Percentiles rank a stretch among this genome's conserved stretches.
Evolutionary conservation across 2,113 vertebrate species (phyloP).

Genomic region (Illadopsis cleaveri): DNA sequence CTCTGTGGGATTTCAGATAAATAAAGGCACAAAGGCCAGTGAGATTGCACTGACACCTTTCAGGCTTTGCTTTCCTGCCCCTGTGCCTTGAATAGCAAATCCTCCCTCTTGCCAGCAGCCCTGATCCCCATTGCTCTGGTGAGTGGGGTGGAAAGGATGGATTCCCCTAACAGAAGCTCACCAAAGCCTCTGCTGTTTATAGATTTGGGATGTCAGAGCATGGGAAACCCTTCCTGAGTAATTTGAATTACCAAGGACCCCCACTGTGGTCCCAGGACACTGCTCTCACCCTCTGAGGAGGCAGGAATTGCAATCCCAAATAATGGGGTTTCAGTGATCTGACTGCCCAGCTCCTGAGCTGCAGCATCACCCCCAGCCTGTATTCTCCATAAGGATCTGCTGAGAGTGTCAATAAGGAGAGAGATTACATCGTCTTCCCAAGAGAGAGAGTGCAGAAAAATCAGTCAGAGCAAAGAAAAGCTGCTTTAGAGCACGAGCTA

Average conservation of each 20-base stretch:
- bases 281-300: background rate
- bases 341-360: background rate
- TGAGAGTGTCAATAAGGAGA: background rate
- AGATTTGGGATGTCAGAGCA: background rate
- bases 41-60: slow-evolving; percentile 38
- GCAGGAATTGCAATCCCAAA: background rate
- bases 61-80: background rate
- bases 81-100: background rate
- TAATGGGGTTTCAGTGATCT: background rate
- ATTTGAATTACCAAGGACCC: background rate
- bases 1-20: slow-evolving; percentile 16
- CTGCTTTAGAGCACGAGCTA: background rate
- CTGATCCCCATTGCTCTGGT: background rate
- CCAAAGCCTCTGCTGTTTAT: background rate
- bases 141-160: background rate
- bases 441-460: background rate
- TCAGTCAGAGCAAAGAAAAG: background rate
- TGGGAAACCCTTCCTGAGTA: background rate
- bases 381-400: background rate
- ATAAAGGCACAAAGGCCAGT: slow-evolving; percentile 29
- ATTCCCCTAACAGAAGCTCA: background rate
- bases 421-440: background rate
- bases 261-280: fast-evolving
- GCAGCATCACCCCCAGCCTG: background rate
- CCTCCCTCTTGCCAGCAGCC: background rate